A percentile compares a stretch with the other conserved stretches of the same genome.
Evolutionary conservation across 2,888 invertebrate species (phyloP).

Genomic region (Microctonus aethiopoides): DNA sequence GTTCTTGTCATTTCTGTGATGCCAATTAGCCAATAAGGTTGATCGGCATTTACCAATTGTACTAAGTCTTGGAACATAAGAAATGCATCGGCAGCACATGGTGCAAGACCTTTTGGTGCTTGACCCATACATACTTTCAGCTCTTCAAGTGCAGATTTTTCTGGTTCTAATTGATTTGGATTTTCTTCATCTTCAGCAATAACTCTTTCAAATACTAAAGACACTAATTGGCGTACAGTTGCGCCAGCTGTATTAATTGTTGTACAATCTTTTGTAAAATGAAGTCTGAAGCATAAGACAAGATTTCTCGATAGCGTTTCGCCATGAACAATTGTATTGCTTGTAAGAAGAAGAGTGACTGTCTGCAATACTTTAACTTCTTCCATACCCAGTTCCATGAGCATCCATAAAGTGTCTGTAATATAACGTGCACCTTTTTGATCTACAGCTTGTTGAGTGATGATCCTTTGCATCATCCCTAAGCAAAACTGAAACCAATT

Average conservation of each 20-base stretch:
- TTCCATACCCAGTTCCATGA: conserved; percentile 94
- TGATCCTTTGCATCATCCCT: conserved; percentile 92
- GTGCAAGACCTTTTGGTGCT: conserved; percentile 84
- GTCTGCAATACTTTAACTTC: conserved; percentile 97
- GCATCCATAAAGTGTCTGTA: conserved; percentile 91
- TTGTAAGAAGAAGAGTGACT: conserved; percentile 91
- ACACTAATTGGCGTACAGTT: conserved; percentile 94
- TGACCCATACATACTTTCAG: conserved; percentile 80
- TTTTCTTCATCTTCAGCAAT: conserved; percentile 77
- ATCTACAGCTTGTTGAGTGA: conserved; percentile 89
- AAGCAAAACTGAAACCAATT: conserved; percentile 81
- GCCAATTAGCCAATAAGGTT: conserved; percentile 94
- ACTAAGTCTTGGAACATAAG: conserved; percentile 96
- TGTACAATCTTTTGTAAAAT: conserved; percentile 93
- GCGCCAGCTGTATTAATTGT: conserved; percentile 98
- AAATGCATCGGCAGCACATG: conserved; percentile 94
- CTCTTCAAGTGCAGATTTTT: conserved; percentile 79
- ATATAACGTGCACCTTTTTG: conserved; percentile 93
- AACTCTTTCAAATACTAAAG: conserved; percentile 89
- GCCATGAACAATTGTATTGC: conserved; percentile 94
- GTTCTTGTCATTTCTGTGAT: conserved; percentile 98
- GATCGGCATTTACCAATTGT: conserved; percentile 95
- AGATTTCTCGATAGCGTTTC: conserved; percentile 93
- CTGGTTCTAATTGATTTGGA: conserved; percentile 50
- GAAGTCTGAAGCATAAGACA: conserved; percentile 96